Base-by-base conservation (phyloP, 92 coral and sea anemone genomes). In the Epizoanthus rinbou region DNA sequence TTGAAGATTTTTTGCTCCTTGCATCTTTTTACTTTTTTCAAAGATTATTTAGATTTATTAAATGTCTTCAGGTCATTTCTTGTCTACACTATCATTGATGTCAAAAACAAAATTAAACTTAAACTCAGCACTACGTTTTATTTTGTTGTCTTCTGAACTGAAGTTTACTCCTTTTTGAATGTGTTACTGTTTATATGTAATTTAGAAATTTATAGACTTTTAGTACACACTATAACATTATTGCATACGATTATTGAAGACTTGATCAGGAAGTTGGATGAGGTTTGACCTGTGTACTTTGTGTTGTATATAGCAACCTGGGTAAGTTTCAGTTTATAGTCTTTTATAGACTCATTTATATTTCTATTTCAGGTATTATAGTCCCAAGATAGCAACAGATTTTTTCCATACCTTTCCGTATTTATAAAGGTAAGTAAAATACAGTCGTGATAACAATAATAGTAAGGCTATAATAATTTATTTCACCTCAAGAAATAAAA, bases 401-500 rank as follows among this genome's bases (percentile, higher is more conserved):
- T 71, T 71, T 19, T n/a, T 25, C 23, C 16, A 8, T 16, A 39
- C 58, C 22, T 43, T 37, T 17, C 66, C 7, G 15, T 57, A 16
- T 57, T 57, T 39, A 71, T 56, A 54, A 65, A 75, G 80, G 80
- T 75, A 75, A 47, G 80, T 25, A 75, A 57, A 75, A 74, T 73
- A 11, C 5, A 73, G 16, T 6, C 9, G 43, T 65, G 6, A 37
- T 37, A 37, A 37, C 3, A 37, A 37, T 6, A 37, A 37, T 28
- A 28, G 2, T 28, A 28, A 28, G 2, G 31, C 2, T 28, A 28
- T 28, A 28, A 28, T 37, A 37, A 37, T 37, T 37, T 37, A 37
- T 37, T 37, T 37, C 5, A 37, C 43, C 43, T 37, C 43, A 37
- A 37, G 43, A 37, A 9, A 50, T 50, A 50, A 2, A 50, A 50